These are phyloP conservation scores for Cathartes aura DNA, from an alignment of 2,113 vertebrate species.

Conservation along the genomic window DNA sequence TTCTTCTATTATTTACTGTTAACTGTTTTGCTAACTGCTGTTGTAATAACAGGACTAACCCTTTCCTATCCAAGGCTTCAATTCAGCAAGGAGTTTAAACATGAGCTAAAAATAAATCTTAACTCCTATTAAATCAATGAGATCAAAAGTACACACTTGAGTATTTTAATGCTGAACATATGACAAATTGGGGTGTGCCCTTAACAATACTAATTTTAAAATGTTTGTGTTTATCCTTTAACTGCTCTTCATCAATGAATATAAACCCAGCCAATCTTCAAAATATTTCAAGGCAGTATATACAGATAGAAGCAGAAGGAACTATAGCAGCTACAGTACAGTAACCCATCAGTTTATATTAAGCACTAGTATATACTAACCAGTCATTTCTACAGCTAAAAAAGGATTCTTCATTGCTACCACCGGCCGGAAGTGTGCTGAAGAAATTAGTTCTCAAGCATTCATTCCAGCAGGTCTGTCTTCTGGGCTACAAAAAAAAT, in stretches of 20 bases:
- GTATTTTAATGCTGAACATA: background rate
- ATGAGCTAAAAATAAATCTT: background rate
- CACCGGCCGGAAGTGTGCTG: conserved; percentile 36
- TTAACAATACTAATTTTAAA: background rate
- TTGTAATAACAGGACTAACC: background rate
- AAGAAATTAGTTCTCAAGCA: conserved; percentile 66
- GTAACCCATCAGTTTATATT: background rate
- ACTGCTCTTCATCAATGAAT: background rate
- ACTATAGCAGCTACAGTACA: background rate
- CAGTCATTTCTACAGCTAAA: conserved; percentile 61
- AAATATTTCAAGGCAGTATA: background rate
- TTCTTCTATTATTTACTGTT: background rate
- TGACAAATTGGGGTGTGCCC: background rate
- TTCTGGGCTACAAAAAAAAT: conserved; percentile 70
- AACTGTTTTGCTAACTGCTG: background rate
- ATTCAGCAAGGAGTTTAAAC: background rate
- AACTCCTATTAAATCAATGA: background rate
- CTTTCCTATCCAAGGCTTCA: background rate
- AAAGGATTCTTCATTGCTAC: conserved; percentile 65
- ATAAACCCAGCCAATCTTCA: background rate
- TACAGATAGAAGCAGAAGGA: background rate
- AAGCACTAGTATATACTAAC: conserved; percentile 70
- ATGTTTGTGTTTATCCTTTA: background rate
- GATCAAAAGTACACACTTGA: background rate
- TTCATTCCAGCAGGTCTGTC: conserved; percentile 68